Conservation (phyloP, 1,140 invertebrate genomes). For the Zophobas morio region DNA sequence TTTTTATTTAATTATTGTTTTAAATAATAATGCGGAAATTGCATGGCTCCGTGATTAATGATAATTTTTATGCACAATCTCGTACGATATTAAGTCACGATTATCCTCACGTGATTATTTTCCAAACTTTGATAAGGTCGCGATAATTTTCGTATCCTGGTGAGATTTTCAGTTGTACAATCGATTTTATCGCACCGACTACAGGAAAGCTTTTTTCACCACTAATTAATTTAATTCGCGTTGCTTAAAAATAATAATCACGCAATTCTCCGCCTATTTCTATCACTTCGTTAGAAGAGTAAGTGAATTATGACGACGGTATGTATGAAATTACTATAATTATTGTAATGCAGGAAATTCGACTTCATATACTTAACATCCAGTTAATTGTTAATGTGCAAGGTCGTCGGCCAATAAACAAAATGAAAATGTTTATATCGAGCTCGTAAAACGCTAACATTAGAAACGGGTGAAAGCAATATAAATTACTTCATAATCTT, state of each 20-base stretch:
- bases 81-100: constrained; percentile 24
- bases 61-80: constrained; percentile 22
- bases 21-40: constrained; percentile 26
- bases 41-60: constrained; percentile 21
- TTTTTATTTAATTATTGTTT: constrained; percentile 10
- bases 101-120: constrained; percentile 20
- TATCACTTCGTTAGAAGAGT: constrained; percentile 10
- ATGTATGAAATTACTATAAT: constrained; percentile 35
- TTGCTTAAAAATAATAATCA: constrained; percentile 1
- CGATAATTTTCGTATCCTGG: constrained; percentile 3
- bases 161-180: constrained; percentile 3
- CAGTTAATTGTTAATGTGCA: constrained; percentile 25
- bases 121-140: neutral
- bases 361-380: constrained; percentile 25
- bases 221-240: constrained; percentile 13
- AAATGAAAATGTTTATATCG: too few species aligned
- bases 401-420: constrained; percentile 16
- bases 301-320: constrained; percentile 5
- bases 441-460: constrained; percentile 4
- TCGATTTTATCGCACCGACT: neutral
- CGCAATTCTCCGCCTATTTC: neutral
- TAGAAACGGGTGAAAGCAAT: constrained; percentile 34
- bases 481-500: constrained; percentile 37
- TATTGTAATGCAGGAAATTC: constrained; percentile 22
- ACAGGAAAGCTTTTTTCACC: neutral